A percentile compares a stretch with the other conserved stretches of the same genome.
These are phyloP conservation scores for Syngnathoides biaculeatus DNA, from an alignment of 2,113 vertebrate species.

Conservation along the genomic window DNA sequence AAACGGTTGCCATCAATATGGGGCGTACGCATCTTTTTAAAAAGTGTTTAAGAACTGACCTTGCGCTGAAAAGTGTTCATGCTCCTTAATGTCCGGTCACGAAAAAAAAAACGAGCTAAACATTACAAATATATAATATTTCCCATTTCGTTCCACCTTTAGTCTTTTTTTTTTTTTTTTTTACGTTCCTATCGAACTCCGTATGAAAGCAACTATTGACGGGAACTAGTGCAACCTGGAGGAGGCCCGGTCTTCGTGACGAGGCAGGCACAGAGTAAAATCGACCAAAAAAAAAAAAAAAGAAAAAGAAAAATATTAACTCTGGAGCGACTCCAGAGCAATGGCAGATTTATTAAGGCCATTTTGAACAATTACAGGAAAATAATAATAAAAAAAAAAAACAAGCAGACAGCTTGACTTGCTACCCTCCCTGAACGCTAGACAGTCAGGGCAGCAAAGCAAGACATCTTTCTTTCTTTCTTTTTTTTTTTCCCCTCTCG, in stretches of 20 bases:
- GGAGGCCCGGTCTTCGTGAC: slow-evolving; percentile 92
- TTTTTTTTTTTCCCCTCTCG: neutral
- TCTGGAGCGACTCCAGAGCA: slow-evolving; percentile 79
- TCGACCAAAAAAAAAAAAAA: slow-evolving; percentile 77
- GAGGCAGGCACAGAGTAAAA: slow-evolving; percentile 89
- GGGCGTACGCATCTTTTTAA: slow-evolving; percentile 76
- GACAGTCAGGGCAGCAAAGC: slow-evolving; percentile 54
- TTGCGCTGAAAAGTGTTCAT: slow-evolving; percentile 75
- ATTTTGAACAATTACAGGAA: slow-evolving; percentile 83
- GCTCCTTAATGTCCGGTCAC: slow-evolving; percentile 73
- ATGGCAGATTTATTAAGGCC: slow-evolving; percentile 91
- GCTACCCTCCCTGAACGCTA: slow-evolving; percentile 62
- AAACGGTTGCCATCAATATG: slow-evolving; percentile 82
- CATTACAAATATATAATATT: slow-evolving; percentile 78
- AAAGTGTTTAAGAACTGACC: slow-evolving; percentile 77
- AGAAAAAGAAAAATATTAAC: no score
- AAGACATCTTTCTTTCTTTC: slow-evolving; percentile 79
- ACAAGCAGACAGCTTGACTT: slow-evolving; percentile 77
- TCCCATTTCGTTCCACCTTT: slow-evolving; percentile 74
- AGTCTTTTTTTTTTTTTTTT: slow-evolving; percentile 28
- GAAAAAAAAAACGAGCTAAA: slow-evolving; percentile 77
- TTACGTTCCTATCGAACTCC: slow-evolving; percentile 73
- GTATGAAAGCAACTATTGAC: slow-evolving; percentile 85
- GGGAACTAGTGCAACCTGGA: slow-evolving; percentile 97
- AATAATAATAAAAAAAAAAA: slow-evolving; percentile 16